Evolutionary conservation across 2,797 vertebrate genomes (phyloP).

Genomic region (Cetoscarus ocellatus): DNA sequence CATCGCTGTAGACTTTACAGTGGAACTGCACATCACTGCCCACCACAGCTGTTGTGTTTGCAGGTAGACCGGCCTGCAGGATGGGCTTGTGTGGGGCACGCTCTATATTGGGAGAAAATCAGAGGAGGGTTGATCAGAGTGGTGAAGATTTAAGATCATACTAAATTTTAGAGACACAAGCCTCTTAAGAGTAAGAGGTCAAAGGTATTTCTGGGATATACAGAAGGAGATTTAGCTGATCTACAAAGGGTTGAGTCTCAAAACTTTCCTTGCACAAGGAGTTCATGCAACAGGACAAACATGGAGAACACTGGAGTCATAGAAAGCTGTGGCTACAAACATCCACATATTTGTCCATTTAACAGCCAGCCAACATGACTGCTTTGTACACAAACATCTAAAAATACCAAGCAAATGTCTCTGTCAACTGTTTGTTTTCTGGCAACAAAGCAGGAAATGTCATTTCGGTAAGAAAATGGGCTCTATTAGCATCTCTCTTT

Average conservation of each 20-base stretch:
- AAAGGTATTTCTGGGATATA: constrained; percentile 17
- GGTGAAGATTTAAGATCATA: constrained; percentile 1
- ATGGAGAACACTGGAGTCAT: background rate
- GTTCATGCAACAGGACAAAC: background rate
- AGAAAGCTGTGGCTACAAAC: background rate
- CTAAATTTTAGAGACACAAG: background rate
- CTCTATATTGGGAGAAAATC: constrained; percentile 1
- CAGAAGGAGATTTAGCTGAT: constrained; percentile 33
- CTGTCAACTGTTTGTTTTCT: constrained; percentile 40
- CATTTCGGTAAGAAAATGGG: constrained; percentile 57
- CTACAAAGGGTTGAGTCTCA: constrained; percentile 6
- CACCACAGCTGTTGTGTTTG: constrained; percentile 93
- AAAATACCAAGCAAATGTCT: constrained; percentile 35
- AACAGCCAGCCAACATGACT: constrained; percentile 2
- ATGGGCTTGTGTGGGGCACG: constrained; percentile 93
- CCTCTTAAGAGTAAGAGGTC: constrained; percentile 15
- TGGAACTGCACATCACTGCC: constrained; percentile 94
- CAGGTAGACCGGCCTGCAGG: constrained; percentile 95
- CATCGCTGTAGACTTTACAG: constrained; percentile 97
- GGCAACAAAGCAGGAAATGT: constrained; percentile 54
- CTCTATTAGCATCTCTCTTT: constrained; percentile 71
- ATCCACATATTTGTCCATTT: constrained; percentile 13
- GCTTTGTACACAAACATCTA: constrained; percentile 26
- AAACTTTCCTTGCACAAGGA: constrained; percentile 3
- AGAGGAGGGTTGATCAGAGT: background rate